Evolutionary conservation across 2,113 vertebrate genomes (phyloP).

Genomic region (Dunckerocampus dactyliophorus): DNA sequence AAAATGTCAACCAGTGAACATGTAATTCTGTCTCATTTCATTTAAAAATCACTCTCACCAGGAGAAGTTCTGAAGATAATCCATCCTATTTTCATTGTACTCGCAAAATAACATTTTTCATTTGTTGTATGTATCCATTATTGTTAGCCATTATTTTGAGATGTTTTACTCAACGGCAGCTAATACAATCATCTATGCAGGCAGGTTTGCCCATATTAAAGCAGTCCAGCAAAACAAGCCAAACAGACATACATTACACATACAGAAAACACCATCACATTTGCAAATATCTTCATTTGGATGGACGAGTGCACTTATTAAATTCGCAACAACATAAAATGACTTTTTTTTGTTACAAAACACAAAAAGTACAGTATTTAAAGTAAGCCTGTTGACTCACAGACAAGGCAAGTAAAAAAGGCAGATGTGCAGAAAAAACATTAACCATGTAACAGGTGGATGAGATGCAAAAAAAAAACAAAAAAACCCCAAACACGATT

Average conservation of each 20-base stretch:
- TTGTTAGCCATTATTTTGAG: slow-evolving; percentile 10
- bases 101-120: slow-evolving; percentile 22
- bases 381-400: slow-evolving; percentile 45
- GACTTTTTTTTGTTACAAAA: slow-evolving; percentile 24
- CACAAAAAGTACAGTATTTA: slow-evolving; percentile 15
- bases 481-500: slow-evolving; percentile 37
- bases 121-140: slow-evolving; percentile 8
- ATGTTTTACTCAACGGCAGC: slow-evolving; percentile 26
- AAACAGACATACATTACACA: slow-evolving; percentile 44
- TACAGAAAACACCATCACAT: slow-evolving; percentile 35
- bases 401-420: slow-evolving; percentile 66
- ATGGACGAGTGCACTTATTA: slow-evolving; percentile 25
- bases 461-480: slow-evolving; percentile 49
- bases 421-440: slow-evolving; percentile 47
- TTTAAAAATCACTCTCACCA: slow-evolving; percentile 57
- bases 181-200: slow-evolving; percentile 51
- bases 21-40: slow-evolving; percentile 30
- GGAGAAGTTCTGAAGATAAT: slow-evolving; percentile 46
- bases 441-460: slow-evolving; percentile 37
- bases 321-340: slow-evolving; percentile 24
- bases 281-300: slow-evolving; percentile 32
- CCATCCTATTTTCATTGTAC: slow-evolving; percentile 8
- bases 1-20: slow-evolving; percentile 20
- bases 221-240: slow-evolving; percentile 38
- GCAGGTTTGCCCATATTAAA: slow-evolving; percentile 23